Percentiles rank a stretch among this genome's conserved stretches.
Evolutionary conservation across 2,888 invertebrate genomes (phyloP).

Genomic region (Onthophagus sagittarius): DNA sequence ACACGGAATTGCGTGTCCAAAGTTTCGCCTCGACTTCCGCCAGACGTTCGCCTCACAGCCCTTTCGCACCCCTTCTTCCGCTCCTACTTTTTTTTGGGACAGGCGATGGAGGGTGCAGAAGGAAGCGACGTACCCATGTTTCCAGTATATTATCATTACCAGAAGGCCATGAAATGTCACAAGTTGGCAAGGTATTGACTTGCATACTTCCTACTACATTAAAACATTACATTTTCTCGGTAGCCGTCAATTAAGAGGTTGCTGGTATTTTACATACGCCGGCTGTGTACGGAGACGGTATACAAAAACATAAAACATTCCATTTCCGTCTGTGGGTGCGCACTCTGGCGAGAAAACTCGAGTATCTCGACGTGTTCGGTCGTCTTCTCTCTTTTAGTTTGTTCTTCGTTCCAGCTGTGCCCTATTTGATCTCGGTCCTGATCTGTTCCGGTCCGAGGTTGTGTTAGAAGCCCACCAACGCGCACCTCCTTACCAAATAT

Average conservation of each 20-base stretch:
- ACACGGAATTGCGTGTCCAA: slow-evolving; percentile 39
- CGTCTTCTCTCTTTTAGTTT: background rate
- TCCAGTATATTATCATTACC: slow-evolving; percentile 8
- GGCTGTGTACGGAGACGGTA: background rate
- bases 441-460: background rate
- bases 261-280: background rate
- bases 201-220: background rate
- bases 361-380: background rate
- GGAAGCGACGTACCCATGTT: slow-evolving; percentile 6
- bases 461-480: background rate
- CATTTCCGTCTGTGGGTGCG: background rate
- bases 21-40: slow-evolving; percentile 31
- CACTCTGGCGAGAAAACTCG: background rate
- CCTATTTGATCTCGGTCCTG: background rate
- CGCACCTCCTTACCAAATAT: background rate
- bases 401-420: background rate
- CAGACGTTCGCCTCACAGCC: slow-evolving; percentile 1
- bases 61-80: slow-evolving; percentile 1
- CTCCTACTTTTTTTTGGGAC: slow-evolving; percentile 5
- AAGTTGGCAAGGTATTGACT: background rate
- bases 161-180: background rate
- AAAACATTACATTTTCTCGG: background rate
- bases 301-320: background rate
- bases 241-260: background rate
- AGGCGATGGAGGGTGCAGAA: slow-evolving; percentile 4